These are phyloP conservation scores for Nemapogon koenigi DNA, from an alignment of 2,888 invertebrate genomes.

Conservation along the genomic window DNA sequence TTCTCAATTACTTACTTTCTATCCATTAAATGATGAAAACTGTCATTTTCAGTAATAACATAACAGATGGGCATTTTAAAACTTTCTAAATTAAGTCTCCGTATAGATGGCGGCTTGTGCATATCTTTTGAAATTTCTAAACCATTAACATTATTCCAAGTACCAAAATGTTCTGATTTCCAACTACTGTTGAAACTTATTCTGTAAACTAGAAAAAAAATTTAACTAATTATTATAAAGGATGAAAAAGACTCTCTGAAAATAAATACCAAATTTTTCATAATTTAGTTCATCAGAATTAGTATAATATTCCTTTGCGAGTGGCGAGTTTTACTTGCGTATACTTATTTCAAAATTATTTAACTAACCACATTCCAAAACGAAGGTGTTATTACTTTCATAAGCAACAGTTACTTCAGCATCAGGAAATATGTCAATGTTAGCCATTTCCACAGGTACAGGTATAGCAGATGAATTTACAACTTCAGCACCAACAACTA, in stretches of 20 bases:
- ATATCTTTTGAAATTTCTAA: conserved; percentile 23
- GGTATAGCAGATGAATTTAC: conserved; percentile 13
- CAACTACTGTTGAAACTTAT: conserved; percentile 26
- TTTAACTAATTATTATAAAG: too few species aligned
- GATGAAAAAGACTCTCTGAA: too few species aligned
- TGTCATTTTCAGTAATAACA: conserved; percentile 67
- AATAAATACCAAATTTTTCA: too few species aligned
- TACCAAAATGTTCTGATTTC: conserved; percentile 34
- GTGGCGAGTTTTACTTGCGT: too few species aligned
- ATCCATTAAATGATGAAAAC: conserved; percentile 65
- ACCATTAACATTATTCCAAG: conserved; percentile 27
- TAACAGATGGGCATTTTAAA: conserved; percentile 57
- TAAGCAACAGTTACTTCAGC: conserved; percentile 31
- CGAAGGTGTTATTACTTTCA: conserved; percentile 19
- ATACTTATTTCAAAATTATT: conserved; percentile 27
- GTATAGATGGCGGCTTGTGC: conserved; percentile 28
- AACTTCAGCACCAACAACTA: conserved; percentile 25
- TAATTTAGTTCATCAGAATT: too few species aligned
- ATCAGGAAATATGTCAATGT: conserved; percentile 32
- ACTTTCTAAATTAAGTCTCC: conserved; percentile 51
- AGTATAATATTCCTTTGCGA: too few species aligned
- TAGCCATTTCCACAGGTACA: conserved; percentile 22
- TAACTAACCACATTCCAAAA: conserved; percentile 18
- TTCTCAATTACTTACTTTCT: conserved; percentile 43
- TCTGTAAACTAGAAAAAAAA: conserved; percentile 41